Conservation (phyloP, 2,888 invertebrate species). For the Eristalinus aeneus region DNA sequence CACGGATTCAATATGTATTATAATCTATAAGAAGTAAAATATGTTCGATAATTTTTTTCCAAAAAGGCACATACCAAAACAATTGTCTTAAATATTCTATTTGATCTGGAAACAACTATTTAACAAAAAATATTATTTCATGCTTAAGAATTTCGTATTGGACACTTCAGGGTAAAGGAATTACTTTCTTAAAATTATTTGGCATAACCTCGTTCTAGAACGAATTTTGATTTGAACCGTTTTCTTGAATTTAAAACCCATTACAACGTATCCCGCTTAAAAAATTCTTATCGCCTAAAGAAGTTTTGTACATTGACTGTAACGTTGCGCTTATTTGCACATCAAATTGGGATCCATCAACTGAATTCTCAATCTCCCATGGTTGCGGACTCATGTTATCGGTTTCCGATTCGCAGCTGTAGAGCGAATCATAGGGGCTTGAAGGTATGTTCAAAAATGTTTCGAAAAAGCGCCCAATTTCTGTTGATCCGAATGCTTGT, state of each 20-base stretch:
- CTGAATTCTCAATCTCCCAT: slow-evolving; percentile 73
- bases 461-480: slow-evolving; percentile 91
- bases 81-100: background rate
- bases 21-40: background rate
- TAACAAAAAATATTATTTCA: background rate
- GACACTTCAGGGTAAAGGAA: background rate
- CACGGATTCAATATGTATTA: too few species aligned
- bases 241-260: slow-evolving; percentile 70
- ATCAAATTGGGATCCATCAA: slow-evolving; percentile 74
- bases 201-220: slow-evolving; percentile 36
- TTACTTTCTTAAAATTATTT: slow-evolving; percentile 21
- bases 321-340: slow-evolving; percentile 73
- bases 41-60: background rate
- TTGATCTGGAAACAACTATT: background rate
- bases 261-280: slow-evolving; percentile 73
- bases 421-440: slow-evolving; percentile 73
- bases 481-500: slow-evolving; percentile 92
- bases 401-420: slow-evolving; percentile 72
- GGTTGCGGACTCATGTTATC: slow-evolving; percentile 73
- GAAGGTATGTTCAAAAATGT: slow-evolving; percentile 82
- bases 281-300: slow-evolving; percentile 66
- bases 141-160: background rate
- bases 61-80: slow-evolving; percentile 31
- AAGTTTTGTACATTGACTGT: slow-evolving; percentile 72
- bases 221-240: slow-evolving; percentile 34